A percentile compares a stretch with the other conserved stretches of the same genome.
Conservation (phyloP, 1,140 invertebrate genomes). For the Oncopodura yosiiana region DNA sequence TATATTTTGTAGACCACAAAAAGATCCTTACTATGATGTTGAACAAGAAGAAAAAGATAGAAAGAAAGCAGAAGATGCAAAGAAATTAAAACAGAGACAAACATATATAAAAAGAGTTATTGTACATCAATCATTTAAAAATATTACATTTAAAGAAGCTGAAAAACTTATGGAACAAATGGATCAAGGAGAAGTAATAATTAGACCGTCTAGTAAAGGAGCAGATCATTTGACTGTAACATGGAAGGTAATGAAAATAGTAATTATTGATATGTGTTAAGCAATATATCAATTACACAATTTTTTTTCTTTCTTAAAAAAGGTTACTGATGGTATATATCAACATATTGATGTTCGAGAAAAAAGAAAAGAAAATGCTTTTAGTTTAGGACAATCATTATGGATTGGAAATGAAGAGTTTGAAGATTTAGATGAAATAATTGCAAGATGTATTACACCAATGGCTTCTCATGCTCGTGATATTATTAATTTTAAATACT, state of each 20-base stretch:
- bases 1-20: slow-evolving; percentile 82
- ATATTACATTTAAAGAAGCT: slow-evolving; percentile 85
- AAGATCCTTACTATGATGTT: slow-evolving; percentile 84
- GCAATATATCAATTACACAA: too few relatives aligned
- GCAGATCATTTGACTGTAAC: slow-evolving; percentile 91
- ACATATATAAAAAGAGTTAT: slow-evolving; percentile 90
- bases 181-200: slow-evolving; percentile 91
- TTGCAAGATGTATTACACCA: slow-evolving; percentile 86
- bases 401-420: slow-evolving; percentile 81
- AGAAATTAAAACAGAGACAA: slow-evolving; percentile 65
- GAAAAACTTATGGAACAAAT: slow-evolving; percentile 79
- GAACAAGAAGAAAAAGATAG: slow-evolving; percentile 72
- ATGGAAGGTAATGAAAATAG: slow-evolving; percentile 89
- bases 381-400: slow-evolving; percentile 78
- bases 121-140: slow-evolving; percentile 92
- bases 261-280: too few relatives aligned
- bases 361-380: slow-evolving; percentile 91
- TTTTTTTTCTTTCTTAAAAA: too few relatives aligned
- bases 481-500: slow-evolving; percentile 84
- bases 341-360: slow-evolving; percentile 93
- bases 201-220: slow-evolving; percentile 92
- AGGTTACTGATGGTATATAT: too few relatives aligned
- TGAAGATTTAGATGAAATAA: slow-evolving; percentile 98
- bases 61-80: slow-evolving; percentile 62
- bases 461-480: slow-evolving; percentile 88